Percentiles rank a stretch among this genome's conserved stretches.
Conservation (phyloP, 2,888 invertebrate genomes). For the Drosophila formosana region DNA sequence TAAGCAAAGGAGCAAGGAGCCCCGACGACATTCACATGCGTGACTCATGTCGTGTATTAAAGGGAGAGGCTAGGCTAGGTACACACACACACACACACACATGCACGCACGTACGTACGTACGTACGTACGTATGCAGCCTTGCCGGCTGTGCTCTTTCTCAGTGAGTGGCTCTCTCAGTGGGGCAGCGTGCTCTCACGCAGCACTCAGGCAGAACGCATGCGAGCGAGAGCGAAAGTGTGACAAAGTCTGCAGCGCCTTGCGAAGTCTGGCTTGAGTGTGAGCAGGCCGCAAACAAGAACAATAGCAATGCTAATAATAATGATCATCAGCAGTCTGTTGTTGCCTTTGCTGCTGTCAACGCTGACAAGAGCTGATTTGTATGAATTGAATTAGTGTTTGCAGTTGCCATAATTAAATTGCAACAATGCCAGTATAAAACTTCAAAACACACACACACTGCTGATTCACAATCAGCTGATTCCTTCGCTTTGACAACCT, state of each 20-base stretch:
- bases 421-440: background rate
- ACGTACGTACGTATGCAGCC: constrained; percentile 1
- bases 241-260: background rate
- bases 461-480: constrained; percentile 6
- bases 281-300: background rate
- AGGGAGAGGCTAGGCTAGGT: constrained; percentile 12
- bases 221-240: constrained; percentile 11
- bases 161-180: background rate
- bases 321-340: constrained; percentile 16
- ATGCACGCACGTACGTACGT: constrained; percentile 9
- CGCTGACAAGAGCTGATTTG: constrained; percentile 9
- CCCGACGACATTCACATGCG: constrained; percentile 59
- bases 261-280: constrained; percentile 3
- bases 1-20: constrained; percentile 45
- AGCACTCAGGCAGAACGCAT: constrained; percentile 25
- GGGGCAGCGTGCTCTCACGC: constrained; percentile 22
- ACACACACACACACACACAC: constrained; percentile 1
- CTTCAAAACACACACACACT: background rate
- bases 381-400: background rate
- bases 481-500: constrained; percentile 26
- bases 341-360: constrained; percentile 4
- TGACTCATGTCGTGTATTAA: constrained; percentile 62
- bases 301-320: background rate
- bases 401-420: background rate
- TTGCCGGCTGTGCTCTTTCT: constrained; percentile 33